phyloP scores from a whole-genome alignment of 2,797 vertebrate species.

The Esox lucius region DNA sequence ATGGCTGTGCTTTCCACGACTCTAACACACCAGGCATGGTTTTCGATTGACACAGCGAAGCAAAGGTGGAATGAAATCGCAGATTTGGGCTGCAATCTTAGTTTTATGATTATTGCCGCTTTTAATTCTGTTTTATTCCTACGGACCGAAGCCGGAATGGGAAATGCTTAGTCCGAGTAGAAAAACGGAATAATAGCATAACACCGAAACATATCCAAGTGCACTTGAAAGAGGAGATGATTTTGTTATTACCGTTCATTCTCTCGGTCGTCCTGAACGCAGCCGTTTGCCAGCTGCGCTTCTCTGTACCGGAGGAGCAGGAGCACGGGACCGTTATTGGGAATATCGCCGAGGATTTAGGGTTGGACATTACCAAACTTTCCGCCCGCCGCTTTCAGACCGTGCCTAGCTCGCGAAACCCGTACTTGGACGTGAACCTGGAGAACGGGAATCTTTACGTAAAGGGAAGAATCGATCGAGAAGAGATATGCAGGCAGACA shows the following conservation, averaged over 20 bases:
- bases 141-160: slow-evolving; percentile 60
- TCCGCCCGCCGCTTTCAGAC: slow-evolving; percentile 94
- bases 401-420: slow-evolving; percentile 91
- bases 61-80: slow-evolving; percentile 53
- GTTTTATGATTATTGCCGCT: slow-evolving; percentile 39
- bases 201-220: slow-evolving; percentile 52
- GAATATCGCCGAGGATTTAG: slow-evolving; percentile 97
- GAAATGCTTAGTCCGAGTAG: slow-evolving; percentile 62
- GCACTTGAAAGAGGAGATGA: slow-evolving; percentile 82
- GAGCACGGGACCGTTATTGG: slow-evolving; percentile 96
- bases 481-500: slow-evolving; percentile 93
- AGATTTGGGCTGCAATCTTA: slow-evolving; percentile 49
- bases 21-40: slow-evolving; percentile 63
- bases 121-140: slow-evolving; percentile 54
- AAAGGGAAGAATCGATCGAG: slow-evolving; percentile 94
- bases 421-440: slow-evolving; percentile 94
- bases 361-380: slow-evolving; percentile 99
- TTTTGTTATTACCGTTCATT: slow-evolving; percentile 85
- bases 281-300: slow-evolving; percentile 89
- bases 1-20: slow-evolving; percentile 73
- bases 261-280: slow-evolving; percentile 87
- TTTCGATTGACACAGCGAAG: slow-evolving; percentile 68
- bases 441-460: slow-evolving; percentile 94
- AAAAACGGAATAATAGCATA: slow-evolving; percentile 63
- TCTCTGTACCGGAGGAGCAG: slow-evolving; percentile 94